Percentiles rank a stretch among this genome's conserved stretches.
Conservation (phyloP, 2,113 vertebrate species). For the Lipotes vexillifer region DNA sequence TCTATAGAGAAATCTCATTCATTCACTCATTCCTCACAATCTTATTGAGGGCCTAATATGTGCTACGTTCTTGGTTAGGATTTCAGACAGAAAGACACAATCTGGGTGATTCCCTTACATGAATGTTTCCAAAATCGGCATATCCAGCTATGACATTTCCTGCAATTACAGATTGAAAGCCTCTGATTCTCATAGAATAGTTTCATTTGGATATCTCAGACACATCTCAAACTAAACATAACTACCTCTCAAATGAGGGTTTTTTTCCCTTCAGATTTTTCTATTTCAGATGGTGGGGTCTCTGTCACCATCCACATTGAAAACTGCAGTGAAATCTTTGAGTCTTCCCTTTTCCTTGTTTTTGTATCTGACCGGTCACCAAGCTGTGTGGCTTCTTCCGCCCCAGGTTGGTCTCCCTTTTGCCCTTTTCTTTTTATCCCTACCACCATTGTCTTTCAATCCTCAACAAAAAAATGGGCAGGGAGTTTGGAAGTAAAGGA, state of each 20-base stretch:
- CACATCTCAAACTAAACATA: neutral
- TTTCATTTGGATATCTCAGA: neutral
- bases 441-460: neutral
- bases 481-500: neutral
- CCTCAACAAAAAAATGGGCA: neutral
- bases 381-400: neutral
- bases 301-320: no score
- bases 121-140: neutral
- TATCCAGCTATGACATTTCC: neutral
- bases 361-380: neutral
- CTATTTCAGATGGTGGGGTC: neutral
- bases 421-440: neutral
- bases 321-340: neutral
- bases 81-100: neutral
- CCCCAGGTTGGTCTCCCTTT: neutral
- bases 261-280: neutral
- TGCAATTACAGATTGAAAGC: neutral
- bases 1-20: neutral
- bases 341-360: neutral
- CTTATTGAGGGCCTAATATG: neutral
- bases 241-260: neutral
- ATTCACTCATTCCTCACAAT: neutral
- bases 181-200: neutral
- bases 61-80: neutral
- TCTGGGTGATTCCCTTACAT: neutral